Percentiles rank a stretch among this genome's conserved stretches.
Conservation (phyloP, 1,140 invertebrate species). For the Rhopalosiphum maidis region DNA sequence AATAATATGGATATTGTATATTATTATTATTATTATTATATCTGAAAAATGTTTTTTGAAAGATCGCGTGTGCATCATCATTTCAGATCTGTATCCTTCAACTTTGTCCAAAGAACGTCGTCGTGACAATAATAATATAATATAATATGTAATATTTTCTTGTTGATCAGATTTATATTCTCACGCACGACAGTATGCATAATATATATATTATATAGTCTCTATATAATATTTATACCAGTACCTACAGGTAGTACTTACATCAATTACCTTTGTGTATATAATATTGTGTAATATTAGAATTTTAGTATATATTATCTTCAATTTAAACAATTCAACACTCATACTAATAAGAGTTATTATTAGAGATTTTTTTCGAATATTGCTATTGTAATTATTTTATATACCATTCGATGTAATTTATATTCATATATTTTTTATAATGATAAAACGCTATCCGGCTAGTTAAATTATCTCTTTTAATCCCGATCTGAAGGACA, state of each 20-base stretch:
- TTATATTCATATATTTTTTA: not conserved
- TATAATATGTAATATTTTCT: not conserved
- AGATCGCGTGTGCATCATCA: not conserved
- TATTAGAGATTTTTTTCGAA: not conserved
- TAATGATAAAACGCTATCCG: not conserved
- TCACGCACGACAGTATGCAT: not conserved
- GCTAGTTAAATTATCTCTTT: not conserved
- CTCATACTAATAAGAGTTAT: not conserved
- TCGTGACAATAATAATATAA: not conserved
- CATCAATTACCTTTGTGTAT: not conserved
- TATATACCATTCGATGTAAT: not conserved
- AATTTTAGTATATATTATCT: not conserved
- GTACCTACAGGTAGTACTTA: not conserved
- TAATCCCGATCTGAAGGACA: not conserved
- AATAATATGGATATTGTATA: not conserved
- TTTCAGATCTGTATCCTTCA: not conserved
- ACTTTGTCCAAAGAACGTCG: not conserved
- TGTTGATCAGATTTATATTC: not conserved
- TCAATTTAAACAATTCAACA: not conserved
- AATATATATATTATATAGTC: not conserved
- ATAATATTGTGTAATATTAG: not conserved
- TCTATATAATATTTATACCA: not conserved
- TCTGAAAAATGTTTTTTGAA: not conserved
- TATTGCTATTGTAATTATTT: not conserved
- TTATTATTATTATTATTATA: not conserved